phyloP scores from a whole-genome alignment of 2,113 vertebrate genomes.

The Pithys albifrons region DNA sequence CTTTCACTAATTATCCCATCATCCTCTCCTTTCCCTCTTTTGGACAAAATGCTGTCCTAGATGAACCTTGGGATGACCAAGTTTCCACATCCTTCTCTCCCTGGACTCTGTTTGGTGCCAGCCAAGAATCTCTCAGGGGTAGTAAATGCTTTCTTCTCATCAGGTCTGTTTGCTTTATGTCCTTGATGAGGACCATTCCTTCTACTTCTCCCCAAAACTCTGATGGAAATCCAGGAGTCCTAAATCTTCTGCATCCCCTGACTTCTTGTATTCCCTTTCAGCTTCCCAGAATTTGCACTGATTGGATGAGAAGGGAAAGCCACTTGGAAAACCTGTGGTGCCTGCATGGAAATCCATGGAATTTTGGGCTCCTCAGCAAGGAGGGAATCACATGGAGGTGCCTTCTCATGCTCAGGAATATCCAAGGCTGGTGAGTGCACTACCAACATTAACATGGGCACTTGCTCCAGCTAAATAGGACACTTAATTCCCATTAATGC shows the following conservation, averaged over 20 bases:
- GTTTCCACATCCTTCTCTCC: background rate
- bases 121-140: background rate
- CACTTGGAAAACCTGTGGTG: background rate
- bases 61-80: background rate
- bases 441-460: background rate
- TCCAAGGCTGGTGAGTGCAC: background rate
- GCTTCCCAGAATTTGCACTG: background rate
- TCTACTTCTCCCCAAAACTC: background rate
- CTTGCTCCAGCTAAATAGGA: slow-evolving; percentile 22
- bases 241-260: background rate
- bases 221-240: background rate
- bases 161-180: background rate
- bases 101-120: background rate
- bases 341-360: background rate
- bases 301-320: background rate
- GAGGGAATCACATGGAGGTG: background rate
- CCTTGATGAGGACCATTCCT: background rate
- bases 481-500: slow-evolving; percentile 51
- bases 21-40: background rate
- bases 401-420: background rate
- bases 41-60: no score
- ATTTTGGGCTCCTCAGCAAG: background rate
- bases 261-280: background rate
- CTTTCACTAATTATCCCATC: background rate
- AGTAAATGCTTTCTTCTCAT: background rate